Base-by-base conservation (phyloP, 2,797 vertebrate genomes). In the Aldrovandia affinis region DNA sequence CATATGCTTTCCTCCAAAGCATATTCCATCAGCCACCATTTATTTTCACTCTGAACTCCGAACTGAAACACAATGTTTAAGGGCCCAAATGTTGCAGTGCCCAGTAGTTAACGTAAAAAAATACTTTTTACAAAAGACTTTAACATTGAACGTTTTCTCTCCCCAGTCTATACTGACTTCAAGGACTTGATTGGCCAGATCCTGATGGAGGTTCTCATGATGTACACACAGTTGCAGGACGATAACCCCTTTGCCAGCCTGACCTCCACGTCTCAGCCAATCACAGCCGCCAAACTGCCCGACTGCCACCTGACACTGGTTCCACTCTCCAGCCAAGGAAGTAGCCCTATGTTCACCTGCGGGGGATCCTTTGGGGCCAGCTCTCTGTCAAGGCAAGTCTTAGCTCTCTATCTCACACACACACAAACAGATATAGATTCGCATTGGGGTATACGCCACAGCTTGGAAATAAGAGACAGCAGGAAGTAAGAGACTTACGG, bases 121-220 rank as follows among this genome's bases (percentile, higher is more conserved):
- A n/a, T n/a, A n/a, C n/a, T n/a, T n/a, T n/a, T n/a, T 14, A n/a
- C n/a, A n/a, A n/a, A n/a, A n/a, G n/a, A n/a, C n/a, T n/a, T n/a
- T n/a, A n/a, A n/a, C n/a, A n/a, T n/a, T n/a, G n/a, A n/a, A n/a
- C n/a, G n/a, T 55, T 81, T 15, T 44, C 54, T 33, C 87, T 89
- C 88, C 14, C 85, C 91, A 99, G 98, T 98, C 85, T 99, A 96
- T 92, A 97, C 97, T 82, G 98, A 98, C 93, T 99, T 98, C 90
- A 99, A 99, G 95, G 98, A 99, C 94, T 94, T 99, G 90, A 99
- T 99, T 0, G 96, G 98, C 83, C 98, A 99, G 96, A 98, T 99
- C 91, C 93, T 99, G 92, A 98, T 99, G 98, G 98, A 99, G 95
- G 98, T 99, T 88, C 95, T 99, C 90, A 98, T 99, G 97, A 98